These are phyloP conservation scores for Euclidia mi DNA, from an alignment of 2,888 invertebrate species.

Conservation along the genomic window DNA sequence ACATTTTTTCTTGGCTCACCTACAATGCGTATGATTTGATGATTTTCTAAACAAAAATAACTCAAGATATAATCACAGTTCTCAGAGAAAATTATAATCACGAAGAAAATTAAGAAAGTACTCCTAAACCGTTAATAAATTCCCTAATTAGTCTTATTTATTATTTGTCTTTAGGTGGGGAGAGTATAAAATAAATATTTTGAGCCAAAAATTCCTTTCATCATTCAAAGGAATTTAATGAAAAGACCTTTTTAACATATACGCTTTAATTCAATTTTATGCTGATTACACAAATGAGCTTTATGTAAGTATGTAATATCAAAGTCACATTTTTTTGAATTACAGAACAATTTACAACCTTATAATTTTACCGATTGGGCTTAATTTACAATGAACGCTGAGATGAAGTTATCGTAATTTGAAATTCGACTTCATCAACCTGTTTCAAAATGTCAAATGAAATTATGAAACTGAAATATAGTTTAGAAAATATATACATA, in stretches of 20 bases:
- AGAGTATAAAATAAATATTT: no score
- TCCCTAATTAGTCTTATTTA: no score
- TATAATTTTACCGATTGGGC: conserved; percentile 72
- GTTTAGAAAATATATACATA: background rate
- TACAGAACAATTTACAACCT: conserved; percentile 87
- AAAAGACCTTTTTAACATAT: conserved; percentile 74
- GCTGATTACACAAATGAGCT: conserved; percentile 87
- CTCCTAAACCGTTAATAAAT: no score
- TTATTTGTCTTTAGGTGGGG: no score
- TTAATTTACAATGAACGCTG: conserved; percentile 79
- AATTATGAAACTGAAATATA: background rate
- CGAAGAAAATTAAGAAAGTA: no score
- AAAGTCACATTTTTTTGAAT: conserved; percentile 83
- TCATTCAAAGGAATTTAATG: conserved; percentile 9
- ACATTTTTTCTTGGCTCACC: no score
- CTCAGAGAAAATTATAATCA: no score
- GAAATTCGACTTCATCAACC: conserved; percentile 42
- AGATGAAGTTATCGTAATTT: conserved; percentile 52
- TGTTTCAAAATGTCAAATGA: conserved; percentile 18
- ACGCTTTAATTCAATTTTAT: conserved; percentile 84
- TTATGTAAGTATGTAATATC: conserved; percentile 79
- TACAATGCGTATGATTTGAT: no score
- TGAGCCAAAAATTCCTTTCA: background rate
- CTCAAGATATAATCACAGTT: no score
- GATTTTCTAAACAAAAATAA: no score